Conservation (phyloP, 2,888 invertebrate genomes). For the Teleiodes luculella region DNA sequence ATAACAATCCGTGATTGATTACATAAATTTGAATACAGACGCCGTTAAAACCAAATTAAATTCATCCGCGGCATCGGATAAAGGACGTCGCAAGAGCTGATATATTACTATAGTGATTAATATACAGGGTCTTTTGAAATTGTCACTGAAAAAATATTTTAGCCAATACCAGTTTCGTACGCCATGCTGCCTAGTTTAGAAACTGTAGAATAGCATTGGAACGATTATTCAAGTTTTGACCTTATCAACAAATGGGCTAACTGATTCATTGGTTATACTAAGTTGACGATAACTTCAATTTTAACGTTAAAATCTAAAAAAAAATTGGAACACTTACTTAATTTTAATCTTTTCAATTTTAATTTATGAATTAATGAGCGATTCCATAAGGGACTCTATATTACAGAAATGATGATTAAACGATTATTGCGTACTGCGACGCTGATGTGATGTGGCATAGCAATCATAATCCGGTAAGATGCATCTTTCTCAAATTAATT, state of each 20-base stretch:
- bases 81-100: conserved; percentile 67
- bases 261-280: no score
- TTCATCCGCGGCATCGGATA: conserved; percentile 67
- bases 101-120: conserved; percentile 70
- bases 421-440: conserved; percentile 52
- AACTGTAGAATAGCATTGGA: no score
- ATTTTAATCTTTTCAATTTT: no score
- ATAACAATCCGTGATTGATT: conserved; percentile 77
- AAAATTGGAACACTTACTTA: no score
- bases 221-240: no score
- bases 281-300: no score
- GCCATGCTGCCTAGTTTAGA: no score
- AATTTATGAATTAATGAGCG: no score
- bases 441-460: conserved; percentile 29
- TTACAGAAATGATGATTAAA: conserved; percentile 68
- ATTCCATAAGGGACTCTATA: conserved; percentile 34
- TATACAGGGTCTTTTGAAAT: conserved; percentile 33
- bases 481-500: conserved; percentile 6
- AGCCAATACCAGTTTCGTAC: no score
- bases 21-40: conserved; percentile 73
- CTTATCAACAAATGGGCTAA: no score
- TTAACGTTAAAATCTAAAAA: no score
- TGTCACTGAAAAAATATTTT: no score
- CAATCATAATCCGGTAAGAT: conserved; percentile 18
- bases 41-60: conserved; percentile 74